phyloP scores from a whole-genome alignment of 2,797 vertebrate species.

The Calcarius lapponicus region DNA sequence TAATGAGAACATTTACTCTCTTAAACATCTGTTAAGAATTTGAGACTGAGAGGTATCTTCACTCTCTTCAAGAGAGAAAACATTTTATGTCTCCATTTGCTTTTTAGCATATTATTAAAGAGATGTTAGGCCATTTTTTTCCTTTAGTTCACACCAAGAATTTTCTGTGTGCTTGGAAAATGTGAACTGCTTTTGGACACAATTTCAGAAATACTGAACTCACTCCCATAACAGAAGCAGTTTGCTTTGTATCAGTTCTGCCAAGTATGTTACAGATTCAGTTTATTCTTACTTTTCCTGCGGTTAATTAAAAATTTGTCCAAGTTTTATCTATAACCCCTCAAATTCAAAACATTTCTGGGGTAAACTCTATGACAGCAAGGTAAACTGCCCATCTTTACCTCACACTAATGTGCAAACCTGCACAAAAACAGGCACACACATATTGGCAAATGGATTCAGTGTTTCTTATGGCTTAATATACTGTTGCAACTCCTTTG shows the following conservation, averaged over 20 bases:
- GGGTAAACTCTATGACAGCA: background rate
- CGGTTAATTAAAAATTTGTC: background rate
- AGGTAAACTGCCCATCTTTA: background rate
- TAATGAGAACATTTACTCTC: background rate
- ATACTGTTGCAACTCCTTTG: background rate
- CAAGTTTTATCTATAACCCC: background rate
- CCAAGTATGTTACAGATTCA: background rate
- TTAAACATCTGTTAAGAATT: background rate
- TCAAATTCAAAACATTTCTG: background rate
- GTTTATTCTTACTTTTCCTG: background rate
- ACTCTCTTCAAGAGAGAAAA: background rate
- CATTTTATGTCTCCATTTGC: background rate
- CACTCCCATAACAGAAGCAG: background rate
- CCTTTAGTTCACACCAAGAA: background rate
- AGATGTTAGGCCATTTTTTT: background rate
- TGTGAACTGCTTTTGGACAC: background rate
- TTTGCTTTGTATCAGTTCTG: background rate
- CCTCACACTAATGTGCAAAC: fast-evolving
- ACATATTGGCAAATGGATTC: fast-evolving
- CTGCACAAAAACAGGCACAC: background rate
- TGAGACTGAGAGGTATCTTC: background rate
- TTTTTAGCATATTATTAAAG: background rate
- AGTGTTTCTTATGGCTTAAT: background rate
- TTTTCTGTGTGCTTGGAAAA: background rate
- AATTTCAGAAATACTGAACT: background rate